phyloP scores from a whole-genome alignment of 2,113 vertebrate species.

The Menidia beryllina region DNA sequence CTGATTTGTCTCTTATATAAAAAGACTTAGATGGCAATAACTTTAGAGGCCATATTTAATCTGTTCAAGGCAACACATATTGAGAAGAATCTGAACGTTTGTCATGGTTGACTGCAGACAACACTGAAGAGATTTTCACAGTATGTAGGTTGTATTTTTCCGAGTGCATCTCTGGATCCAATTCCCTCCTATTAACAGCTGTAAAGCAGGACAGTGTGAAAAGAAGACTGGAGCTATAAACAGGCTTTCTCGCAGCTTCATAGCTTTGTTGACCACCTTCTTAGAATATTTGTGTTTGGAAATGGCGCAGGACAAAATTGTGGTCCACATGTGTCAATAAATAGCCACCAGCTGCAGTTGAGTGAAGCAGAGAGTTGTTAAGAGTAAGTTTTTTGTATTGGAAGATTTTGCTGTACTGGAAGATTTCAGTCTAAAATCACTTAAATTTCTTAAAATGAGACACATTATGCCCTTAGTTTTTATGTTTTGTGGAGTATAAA shows the following conservation, averaged over 20 bases:
- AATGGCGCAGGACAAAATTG: too few species aligned
- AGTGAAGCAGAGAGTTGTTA: slow-evolving; percentile 27
- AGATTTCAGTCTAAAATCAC: slow-evolving; percentile 10
- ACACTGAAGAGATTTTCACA: not conserved
- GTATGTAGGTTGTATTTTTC: not conserved
- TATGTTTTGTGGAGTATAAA: too few species aligned
- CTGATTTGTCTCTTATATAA: too few species aligned
- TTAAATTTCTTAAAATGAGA: too few species aligned
- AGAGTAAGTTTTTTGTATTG: slow-evolving; percentile 37
- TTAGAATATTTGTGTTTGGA: not conserved
- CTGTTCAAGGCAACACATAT: not conserved
- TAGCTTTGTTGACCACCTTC: not conserved
- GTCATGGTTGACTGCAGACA: not conserved
- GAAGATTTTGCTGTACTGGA: slow-evolving; percentile 21
- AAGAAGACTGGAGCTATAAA: not conserved
- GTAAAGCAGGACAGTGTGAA: not conserved
- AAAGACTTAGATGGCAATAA: not conserved
- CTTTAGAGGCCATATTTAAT: not conserved
- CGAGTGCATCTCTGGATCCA: not conserved
- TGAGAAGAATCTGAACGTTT: not conserved
- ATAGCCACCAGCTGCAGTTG: not conserved
- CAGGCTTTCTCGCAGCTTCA: not conserved
- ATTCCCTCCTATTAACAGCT: not conserved
- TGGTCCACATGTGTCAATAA: too few species aligned
- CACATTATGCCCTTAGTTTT: too few species aligned